Evolutionary conservation across 2,113 vertebrate species (phyloP).

Genomic region (Atlantisia rogersi): DNA sequence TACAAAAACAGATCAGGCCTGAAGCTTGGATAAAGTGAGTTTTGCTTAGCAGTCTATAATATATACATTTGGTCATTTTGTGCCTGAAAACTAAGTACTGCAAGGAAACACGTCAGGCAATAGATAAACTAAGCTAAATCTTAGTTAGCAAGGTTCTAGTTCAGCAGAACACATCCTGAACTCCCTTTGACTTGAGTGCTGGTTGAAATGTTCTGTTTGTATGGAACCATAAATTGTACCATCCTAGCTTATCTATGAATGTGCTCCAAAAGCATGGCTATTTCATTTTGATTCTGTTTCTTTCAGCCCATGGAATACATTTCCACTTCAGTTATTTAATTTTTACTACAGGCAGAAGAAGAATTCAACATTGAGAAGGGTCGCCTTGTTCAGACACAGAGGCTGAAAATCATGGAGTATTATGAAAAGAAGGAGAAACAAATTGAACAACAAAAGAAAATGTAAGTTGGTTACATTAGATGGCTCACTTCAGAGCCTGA

Average conservation of each 20-base stretch:
- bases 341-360: constrained; percentile 89
- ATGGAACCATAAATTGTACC: background rate
- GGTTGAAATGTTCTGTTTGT: background rate
- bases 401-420: constrained; percentile 99
- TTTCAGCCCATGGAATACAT: constrained; percentile 28
- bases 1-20: background rate
- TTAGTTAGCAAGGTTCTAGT: background rate
- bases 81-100: background rate
- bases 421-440: constrained; percentile 99
- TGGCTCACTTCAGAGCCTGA: background rate
- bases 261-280: background rate
- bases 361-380: constrained; percentile 99
- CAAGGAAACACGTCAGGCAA: background rate
- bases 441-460: constrained; percentile 99
- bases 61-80: background rate
- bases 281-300: constrained; percentile 41
- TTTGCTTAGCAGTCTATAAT: background rate
- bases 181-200: background rate
- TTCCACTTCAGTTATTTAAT: constrained; percentile 44
- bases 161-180: background rate
- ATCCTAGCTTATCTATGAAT: background rate
- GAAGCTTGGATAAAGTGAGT: background rate
- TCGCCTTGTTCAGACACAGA: constrained; percentile 96
- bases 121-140: background rate
- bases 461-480: constrained; percentile 77